Evolutionary conservation across 2,888 invertebrate species (phyloP).

Genomic region (Scaptomyza polygonia): DNA sequence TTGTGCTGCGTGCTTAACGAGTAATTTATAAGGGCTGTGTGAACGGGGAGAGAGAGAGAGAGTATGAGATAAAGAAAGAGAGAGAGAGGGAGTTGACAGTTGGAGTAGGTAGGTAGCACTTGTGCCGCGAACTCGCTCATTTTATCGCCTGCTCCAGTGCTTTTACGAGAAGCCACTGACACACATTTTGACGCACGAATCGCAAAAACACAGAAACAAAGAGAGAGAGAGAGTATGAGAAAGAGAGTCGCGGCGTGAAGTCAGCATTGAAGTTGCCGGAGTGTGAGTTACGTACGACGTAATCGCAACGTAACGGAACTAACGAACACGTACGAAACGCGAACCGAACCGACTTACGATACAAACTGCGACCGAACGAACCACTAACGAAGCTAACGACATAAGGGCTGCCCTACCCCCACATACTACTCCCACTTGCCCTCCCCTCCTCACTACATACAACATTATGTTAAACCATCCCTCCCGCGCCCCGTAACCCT

Average conservation of each 20-base stretch:
- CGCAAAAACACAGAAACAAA: slow-evolving; percentile 27
- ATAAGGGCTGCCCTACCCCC: slow-evolving; percentile 29
- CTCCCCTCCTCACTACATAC: slow-evolving; percentile 2
- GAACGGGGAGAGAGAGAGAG: not conserved
- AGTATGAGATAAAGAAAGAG: not conserved
- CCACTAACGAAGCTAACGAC: slow-evolving; percentile 66
- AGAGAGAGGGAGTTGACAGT: slow-evolving; percentile 10
- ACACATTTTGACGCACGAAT: slow-evolving; percentile 67
- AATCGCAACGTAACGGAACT: slow-evolving; percentile 50
- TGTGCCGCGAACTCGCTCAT: slow-evolving; percentile 13
- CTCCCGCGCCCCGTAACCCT: slow-evolving; percentile 21
- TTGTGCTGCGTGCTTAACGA: slow-evolving; percentile 73
- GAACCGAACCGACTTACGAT: slow-evolving; percentile 16
- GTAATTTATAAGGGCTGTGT: slow-evolving; percentile 52
- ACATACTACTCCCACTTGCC: not conserved
- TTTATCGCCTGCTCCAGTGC: slow-evolving; percentile 29
- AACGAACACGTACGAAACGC: slow-evolving; percentile 21
- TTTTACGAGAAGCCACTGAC: slow-evolving; percentile 69
- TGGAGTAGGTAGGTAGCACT: slow-evolving; percentile 16
- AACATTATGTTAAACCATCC: slow-evolving; percentile 62
- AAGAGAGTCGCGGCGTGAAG: slow-evolving; percentile 35
- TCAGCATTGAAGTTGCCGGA: slow-evolving; percentile 47
- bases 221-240: not conserved
- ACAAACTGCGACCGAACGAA: slow-evolving; percentile 23
- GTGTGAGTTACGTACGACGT: slow-evolving; percentile 50